phyloP scores from a whole-genome alignment of 2,113 vertebrate species.

The Cochlearius cochlearius region DNA sequence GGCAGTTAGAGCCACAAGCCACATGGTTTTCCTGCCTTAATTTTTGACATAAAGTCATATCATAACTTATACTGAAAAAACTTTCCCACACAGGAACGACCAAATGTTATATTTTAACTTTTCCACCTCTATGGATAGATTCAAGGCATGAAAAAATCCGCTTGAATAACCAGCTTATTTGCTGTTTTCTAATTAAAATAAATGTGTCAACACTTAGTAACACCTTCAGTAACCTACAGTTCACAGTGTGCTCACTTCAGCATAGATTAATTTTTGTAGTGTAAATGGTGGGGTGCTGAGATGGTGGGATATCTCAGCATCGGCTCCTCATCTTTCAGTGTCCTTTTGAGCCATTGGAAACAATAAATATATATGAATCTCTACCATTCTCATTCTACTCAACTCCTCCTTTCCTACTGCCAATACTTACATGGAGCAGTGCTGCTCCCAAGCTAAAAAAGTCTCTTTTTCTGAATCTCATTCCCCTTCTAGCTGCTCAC shows the following conservation, averaged over 20 bases:
- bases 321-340: not conserved
- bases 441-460: not conserved
- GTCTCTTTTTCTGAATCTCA: not conserved
- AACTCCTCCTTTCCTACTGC: not conserved
- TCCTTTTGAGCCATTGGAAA: not conserved
- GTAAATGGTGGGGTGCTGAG: not conserved
- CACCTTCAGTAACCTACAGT: not conserved
- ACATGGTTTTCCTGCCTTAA: not conserved
- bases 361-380: not conserved
- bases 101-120: not conserved
- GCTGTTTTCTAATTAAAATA: not conserved
- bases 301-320: not conserved
- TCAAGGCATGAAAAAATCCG: not conserved
- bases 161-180: not conserved
- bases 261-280: not conserved
- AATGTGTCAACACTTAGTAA: not conserved
- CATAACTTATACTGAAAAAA: not conserved
- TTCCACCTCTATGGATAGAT: not conserved
- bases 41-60: not conserved
- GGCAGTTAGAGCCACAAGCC: not conserved
- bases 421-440: not conserved
- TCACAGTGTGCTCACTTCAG: not conserved
- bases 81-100: not conserved
- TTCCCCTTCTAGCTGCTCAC: not conserved
- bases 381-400: not conserved